Percentiles rank a stretch among this genome's conserved stretches.
Evolutionary conservation across 1,140 invertebrate genomes (phyloP).

Genomic region (Calycopis cecrops): DNA sequence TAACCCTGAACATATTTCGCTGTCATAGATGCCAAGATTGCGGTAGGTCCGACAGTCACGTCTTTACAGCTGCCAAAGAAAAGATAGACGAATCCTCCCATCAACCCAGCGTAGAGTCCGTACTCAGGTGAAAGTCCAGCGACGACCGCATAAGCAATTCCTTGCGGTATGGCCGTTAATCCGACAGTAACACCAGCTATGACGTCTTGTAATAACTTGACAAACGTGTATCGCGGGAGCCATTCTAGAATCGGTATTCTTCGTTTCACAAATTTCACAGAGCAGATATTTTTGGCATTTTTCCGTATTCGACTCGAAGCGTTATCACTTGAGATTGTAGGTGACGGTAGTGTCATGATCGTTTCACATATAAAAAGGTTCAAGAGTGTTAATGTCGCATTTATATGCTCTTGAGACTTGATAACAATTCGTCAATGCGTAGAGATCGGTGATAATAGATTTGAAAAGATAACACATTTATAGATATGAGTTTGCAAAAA

Average conservation of each 20-base stretch:
- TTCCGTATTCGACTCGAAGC: slow-evolving; percentile 30
- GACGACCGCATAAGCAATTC: slow-evolving; percentile 88
- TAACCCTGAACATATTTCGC: slow-evolving; percentile 78
- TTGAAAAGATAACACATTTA: slow-evolving; percentile 10
- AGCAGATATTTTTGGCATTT: slow-evolving; percentile 46
- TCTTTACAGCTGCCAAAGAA: slow-evolving; percentile 91
- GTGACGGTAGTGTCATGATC: slow-evolving; percentile 9
- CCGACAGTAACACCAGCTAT: slow-evolving; percentile 87
- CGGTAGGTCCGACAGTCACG: slow-evolving; percentile 89
- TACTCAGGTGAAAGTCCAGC: slow-evolving; percentile 82
- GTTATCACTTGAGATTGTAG: background rate
- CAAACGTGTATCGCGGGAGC: slow-evolving; percentile 78
- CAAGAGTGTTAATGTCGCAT: background rate
- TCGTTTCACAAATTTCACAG: slow-evolving; percentile 57
- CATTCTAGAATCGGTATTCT: slow-evolving; percentile 80
- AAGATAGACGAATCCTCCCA: slow-evolving; percentile 90
- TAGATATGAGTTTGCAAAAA: too few species aligned
- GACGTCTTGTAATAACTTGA: slow-evolving; percentile 79
- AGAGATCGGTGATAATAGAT: background rate
- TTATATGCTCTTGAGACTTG: slow-evolving; percentile 11
- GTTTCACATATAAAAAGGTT: background rate
- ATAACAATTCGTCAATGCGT: background rate
- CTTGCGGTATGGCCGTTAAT: slow-evolving; percentile 90
- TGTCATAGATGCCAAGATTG: slow-evolving; percentile 86
- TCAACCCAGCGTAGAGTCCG: slow-evolving; percentile 90